Evolutionary conservation across 2,113 vertebrate genomes (phyloP).

Genomic region (Toxotes jaculatrix): DNA sequence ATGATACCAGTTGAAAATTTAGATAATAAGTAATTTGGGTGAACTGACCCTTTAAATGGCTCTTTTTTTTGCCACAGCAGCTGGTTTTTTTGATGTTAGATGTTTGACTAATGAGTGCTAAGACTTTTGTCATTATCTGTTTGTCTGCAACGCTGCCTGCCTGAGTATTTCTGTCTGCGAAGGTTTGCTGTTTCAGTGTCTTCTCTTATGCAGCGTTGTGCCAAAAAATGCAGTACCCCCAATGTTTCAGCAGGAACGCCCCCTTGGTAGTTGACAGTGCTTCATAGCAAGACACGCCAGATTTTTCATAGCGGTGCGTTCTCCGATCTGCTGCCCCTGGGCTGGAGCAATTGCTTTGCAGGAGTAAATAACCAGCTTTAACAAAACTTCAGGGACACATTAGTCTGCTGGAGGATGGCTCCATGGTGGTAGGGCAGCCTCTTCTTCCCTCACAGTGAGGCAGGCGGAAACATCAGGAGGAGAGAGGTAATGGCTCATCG

Average conservation of each 20-base stretch:
- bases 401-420: conserved; percentile 78
- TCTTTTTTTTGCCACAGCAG: background rate
- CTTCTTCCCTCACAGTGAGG: conserved; percentile 60
- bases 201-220: conserved; percentile 72
- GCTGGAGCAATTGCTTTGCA: conserved; percentile 80
- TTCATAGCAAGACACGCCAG: conserved; percentile 69
- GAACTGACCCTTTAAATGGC: too few species aligned
- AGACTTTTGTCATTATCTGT: conserved; percentile 15
- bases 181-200: conserved; percentile 50
- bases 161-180: background rate
- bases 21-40: too few species aligned
- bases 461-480: conserved; percentile 64
- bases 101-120: conserved; percentile 1
- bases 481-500: conserved; percentile 78
- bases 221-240: conserved; percentile 78
- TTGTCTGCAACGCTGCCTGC: background rate
- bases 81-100: background rate
- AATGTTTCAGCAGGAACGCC: conserved; percentile 77
- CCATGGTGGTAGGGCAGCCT: conserved; percentile 64
- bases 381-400: conserved; percentile 88
- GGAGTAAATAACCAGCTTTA: conserved; percentile 88
- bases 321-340: conserved; percentile 66
- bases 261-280: conserved; percentile 73
- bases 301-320: conserved; percentile 69
- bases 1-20: background rate